Evolutionary conservation across 2,888 invertebrate species (phyloP).

Genomic region (Spialia ferax): DNA sequence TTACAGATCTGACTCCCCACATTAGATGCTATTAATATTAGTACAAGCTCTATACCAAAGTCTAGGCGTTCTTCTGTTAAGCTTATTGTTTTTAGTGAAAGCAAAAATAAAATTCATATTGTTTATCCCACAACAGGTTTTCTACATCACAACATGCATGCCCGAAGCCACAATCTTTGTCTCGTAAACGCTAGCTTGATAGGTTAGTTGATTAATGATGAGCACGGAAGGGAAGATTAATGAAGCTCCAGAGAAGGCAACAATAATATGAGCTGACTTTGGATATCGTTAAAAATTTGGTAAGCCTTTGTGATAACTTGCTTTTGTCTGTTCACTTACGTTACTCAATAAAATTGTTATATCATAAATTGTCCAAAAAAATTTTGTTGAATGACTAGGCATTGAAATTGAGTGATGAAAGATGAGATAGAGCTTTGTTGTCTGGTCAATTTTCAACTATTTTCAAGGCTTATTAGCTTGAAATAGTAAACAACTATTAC

Average conservation of each 20-base stretch:
- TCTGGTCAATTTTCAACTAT: no score
- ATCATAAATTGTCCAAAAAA: no score
- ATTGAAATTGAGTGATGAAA: no score
- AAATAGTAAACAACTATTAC: no score
- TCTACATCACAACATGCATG: not conserved
- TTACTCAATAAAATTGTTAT: not conserved
- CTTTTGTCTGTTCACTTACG: not conserved
- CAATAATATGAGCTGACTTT: not conserved
- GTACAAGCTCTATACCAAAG: no score
- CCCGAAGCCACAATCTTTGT: conserved; percentile 10
- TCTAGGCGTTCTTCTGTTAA: no score
- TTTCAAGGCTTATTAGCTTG: no score
- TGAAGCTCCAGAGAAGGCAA: not conserved
- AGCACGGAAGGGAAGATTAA: conserved; percentile 10
- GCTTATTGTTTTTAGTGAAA: not conserved
- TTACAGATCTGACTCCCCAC: no score
- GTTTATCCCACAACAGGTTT: not conserved
- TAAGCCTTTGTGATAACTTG: not conserved
- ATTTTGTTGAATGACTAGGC: not conserved
- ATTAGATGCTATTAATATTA: no score
- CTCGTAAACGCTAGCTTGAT: conserved; percentile 9
- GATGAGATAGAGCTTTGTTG: no score
- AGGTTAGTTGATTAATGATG: conserved; percentile 8
- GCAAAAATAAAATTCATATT: not conserved
- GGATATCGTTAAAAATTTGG: conserved; percentile 1